Evolutionary conservation across 2,797 vertebrate species (phyloP).

Genomic region (Lophotriccus pileatus): DNA sequence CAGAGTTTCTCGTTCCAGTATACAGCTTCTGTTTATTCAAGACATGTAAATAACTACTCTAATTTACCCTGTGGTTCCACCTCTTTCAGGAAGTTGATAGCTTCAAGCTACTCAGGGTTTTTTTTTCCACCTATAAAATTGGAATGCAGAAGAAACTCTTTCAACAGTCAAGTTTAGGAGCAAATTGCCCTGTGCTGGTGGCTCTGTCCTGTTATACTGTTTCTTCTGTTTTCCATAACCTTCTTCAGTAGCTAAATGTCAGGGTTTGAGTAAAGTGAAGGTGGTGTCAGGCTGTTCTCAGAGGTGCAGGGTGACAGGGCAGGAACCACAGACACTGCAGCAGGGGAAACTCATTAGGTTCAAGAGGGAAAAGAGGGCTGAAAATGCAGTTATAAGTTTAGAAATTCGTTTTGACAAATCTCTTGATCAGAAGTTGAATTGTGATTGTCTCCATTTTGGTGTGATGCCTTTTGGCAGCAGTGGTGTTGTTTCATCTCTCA

Average conservation of each 20-base stretch:
- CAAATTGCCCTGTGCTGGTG: not conserved
- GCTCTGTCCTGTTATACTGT: not conserved
- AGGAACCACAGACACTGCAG: not conserved
- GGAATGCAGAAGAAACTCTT: not conserved
- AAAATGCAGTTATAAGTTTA: not conserved
- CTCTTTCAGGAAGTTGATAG: not conserved
- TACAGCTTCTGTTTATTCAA: not conserved
- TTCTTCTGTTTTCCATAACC: not conserved
- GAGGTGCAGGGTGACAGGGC: not conserved
- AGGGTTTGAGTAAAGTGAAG: not conserved
- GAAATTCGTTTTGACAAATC: not conserved
- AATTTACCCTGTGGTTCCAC: not conserved
- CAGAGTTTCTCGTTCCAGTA: not conserved
- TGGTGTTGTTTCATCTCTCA: not conserved
- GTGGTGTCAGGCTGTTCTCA: not conserved
- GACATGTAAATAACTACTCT: not conserved
- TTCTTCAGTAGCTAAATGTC: not conserved
- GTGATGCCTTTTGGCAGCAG: not conserved
- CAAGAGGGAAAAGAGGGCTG: not conserved
- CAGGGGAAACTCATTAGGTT: not conserved
- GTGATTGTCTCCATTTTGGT: not conserved
- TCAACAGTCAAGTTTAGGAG: not conserved
- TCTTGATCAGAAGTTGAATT: not conserved
- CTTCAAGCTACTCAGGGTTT: not conserved
- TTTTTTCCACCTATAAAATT: not conserved